These are phyloP conservation scores for Choristoneura fumiferana DNA, from an alignment of 1,140 invertebrate genomes.

Conservation along the genomic window DNA sequence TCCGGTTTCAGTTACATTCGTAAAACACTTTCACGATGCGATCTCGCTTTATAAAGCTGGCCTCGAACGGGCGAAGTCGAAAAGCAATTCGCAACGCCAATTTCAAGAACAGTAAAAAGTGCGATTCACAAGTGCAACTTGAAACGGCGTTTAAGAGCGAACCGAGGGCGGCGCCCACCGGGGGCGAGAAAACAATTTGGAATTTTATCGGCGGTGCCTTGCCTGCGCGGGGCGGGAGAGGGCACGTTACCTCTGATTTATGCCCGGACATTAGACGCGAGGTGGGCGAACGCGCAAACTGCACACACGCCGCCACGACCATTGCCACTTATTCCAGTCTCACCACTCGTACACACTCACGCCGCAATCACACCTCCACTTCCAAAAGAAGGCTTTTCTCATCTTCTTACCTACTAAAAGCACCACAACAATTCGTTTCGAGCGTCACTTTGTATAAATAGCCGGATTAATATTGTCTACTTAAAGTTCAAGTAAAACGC, in stretches of 20 bases:
- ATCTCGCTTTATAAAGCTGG: slow-evolving; percentile 35
- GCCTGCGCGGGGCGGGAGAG: slow-evolving; percentile 45
- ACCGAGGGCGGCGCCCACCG: slow-evolving; percentile 68
- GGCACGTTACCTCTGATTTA: slow-evolving; percentile 71
- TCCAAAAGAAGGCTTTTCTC: no score
- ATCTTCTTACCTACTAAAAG: slow-evolving; percentile 4
- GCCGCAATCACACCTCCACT: slow-evolving; percentile 18
- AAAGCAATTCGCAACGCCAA: slow-evolving; percentile 68
- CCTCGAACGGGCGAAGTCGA: slow-evolving; percentile 39
- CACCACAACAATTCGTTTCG: background rate
- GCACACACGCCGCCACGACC: slow-evolving; percentile 45
- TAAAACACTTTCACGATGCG: slow-evolving; percentile 37
- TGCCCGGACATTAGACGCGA: slow-evolving; percentile 59
- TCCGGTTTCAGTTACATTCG: slow-evolving; percentile 42
- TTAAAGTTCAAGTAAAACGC: slow-evolving; percentile 39
- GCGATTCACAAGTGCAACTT: slow-evolving; percentile 76
- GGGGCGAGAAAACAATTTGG: slow-evolving; percentile 75
- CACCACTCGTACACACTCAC: slow-evolving; percentile 20
- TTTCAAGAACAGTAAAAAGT: slow-evolving; percentile 75
- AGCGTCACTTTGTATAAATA: slow-evolving; percentile 20
- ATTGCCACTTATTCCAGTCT: slow-evolving; percentile 30
- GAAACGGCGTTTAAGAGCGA: slow-evolving; percentile 76
- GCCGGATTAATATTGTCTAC: slow-evolving; percentile 31
- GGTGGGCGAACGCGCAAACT: slow-evolving; percentile 54
- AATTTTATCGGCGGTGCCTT: slow-evolving; percentile 65